Evolutionary conservation across 2,888 invertebrate genomes (phyloP).

Genomic region (Cristatella mucedo): DNA sequence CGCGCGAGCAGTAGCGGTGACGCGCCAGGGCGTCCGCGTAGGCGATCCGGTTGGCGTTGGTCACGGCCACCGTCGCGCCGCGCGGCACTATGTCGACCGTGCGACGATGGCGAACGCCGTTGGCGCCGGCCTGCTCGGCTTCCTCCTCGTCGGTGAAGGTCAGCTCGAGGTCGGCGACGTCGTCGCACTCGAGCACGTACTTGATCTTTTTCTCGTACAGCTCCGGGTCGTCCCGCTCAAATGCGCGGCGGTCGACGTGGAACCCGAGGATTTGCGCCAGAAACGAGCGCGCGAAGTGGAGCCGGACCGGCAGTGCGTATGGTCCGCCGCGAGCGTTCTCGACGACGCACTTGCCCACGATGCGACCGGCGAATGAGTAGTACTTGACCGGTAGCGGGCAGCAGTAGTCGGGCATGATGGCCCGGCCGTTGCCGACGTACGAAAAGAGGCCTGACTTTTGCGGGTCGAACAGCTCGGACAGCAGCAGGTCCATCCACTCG

Average conservation of each 20-base stretch:
- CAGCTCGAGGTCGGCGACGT: constrained; percentile 70
- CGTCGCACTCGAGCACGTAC: constrained; percentile 75
- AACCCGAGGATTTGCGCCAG: constrained; percentile 83
- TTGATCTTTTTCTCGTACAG: constrained; percentile 79
- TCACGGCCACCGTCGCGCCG: constrained; percentile 59
- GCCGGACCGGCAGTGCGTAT: constrained; percentile 73
- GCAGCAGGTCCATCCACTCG: constrained; percentile 84
- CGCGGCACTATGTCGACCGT: constrained; percentile 64
- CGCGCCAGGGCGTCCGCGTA: constrained; percentile 72
- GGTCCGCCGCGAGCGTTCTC: constrained; percentile 77
- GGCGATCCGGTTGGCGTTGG: constrained; percentile 56
- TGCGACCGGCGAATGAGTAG: constrained; percentile 75
- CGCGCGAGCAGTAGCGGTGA: constrained; percentile 64
- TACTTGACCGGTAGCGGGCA: constrained; percentile 71
- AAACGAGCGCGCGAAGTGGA: constrained; percentile 75
- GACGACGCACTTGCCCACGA: constrained; percentile 84
- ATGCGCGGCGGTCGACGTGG: constrained; percentile 79
- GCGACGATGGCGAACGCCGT: too few relatives aligned
- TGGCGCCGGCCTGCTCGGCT: too few relatives aligned
- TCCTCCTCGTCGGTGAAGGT: constrained; percentile 79
- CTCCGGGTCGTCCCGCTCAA: constrained; percentile 88
- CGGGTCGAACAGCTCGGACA: constrained; percentile 69
- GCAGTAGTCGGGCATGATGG: too few relatives aligned
- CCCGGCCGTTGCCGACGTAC: constrained; percentile 65
- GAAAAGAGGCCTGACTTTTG: constrained; percentile 59